Base-by-base conservation (phyloP, 2,113 vertebrate species). In the Varanus salvator region DNA sequence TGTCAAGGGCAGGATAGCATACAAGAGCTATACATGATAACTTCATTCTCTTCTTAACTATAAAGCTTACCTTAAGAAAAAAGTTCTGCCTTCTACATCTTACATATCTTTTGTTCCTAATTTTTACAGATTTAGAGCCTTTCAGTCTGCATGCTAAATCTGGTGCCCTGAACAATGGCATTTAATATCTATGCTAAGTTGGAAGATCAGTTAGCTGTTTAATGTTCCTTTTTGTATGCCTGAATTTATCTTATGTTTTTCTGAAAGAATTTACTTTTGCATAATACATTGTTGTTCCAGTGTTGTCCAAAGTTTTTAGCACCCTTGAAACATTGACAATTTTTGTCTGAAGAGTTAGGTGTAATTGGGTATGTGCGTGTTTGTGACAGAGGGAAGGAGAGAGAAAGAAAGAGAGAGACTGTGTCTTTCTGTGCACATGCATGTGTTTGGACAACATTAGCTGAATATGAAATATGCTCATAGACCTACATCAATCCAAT, bases 131-230 rank as follows among this genome's bases (percentile, higher is more conserved):
- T 68, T 76, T 38, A 34, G 9, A 50, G 52, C n/a, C 54, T 83
- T 69, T 31, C 50, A 50, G 5, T 48, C 60, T 87, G 82, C 50
- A 27, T 64, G 19, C 34, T 75, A 64, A 60, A 74, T 75, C 15
- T 74, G 34, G 9, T 75, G 87, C 87, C 80, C 52, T 31, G 12
- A 83, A 80, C 80, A 64, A 75, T 89, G 69, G 29, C 25, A 64
- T 83, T 88, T 89, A 89, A 89, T 83, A 89, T 89, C 68, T 64
- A 64, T 74, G 69, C 69, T 72, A 82, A 88, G 34, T 44, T 34
- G 64, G 87, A 48, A 89, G 71, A 88, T 83, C 75, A 89, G 38
- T 75, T 75, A 83, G 34, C 34, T 60, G 69, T 64, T 83, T 89
- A 83, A 89, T 83, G 52, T 75, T 83, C 69, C 80, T 83, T 89